Evolutionary conservation across 2,113 vertebrate genomes (phyloP), one percentile per base, ranked within the genome.

Genomic region (Callaeas wilsoni): DNA sequence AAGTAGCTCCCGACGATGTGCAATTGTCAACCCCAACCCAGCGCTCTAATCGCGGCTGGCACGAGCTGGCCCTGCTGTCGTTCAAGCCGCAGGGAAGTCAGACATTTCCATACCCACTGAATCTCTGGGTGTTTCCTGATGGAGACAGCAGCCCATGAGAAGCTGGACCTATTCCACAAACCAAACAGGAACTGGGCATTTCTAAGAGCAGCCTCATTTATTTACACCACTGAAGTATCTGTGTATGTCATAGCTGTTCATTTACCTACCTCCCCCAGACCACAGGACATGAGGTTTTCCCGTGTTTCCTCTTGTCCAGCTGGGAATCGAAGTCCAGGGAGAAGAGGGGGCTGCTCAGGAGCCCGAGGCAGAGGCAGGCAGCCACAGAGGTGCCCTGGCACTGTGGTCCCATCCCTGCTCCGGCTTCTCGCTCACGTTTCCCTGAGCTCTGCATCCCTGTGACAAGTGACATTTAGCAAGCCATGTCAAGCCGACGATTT

Each of bases 401-500:
- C 6, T 0, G 2, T 2, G 3, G 64, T 37, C 69, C 33, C 10
- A 13, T 33, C 41, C 60, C 33, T n/a, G 25, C 74, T 71, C 57
- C 2, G 1, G 10, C 44, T 89, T 6, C 77, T 87, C 0, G 0
- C 30, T 84, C 30, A 1, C 0, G 0, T 49, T 77, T 76, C 44
- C 81, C 49, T 56, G 60, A 63, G 73, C 92, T 59, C 15, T 12
- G 62, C 35, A 30, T 46, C 57, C 55, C 74, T 35, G 60, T 55
- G 84, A 78, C 49, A 70, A 91, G 70, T 68, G 81, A 46, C 33
- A n/a, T 57, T 87, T 46, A 83, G 39, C 53, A 89, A 89, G 87
- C 65, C 23, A 1, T 25, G 37, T 84, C 84, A 71, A 37, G 50
- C 18, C 49, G 64, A 62, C 44, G 37, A 53, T 86, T 56, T 67